Evolutionary conservation across 2,113 vertebrate genomes (phyloP), one percentile per base, ranked within the genome.

Genomic region (Galbula dea): DNA sequence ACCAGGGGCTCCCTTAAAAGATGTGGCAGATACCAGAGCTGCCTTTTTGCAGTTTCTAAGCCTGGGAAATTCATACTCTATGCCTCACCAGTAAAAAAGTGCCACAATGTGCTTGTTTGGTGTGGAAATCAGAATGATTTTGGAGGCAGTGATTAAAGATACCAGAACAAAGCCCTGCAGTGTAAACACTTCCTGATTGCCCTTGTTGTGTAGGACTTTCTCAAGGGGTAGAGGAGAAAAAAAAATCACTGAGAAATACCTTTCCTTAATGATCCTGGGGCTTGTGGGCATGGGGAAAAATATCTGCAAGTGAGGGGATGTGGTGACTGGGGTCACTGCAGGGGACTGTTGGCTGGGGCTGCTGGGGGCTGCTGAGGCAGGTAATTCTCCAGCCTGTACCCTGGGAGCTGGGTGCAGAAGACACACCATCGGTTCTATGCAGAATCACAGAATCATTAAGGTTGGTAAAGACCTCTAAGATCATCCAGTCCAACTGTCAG

Each of bases 351-450:
- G 29, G 6, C 24, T 71, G 55, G 32, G 36, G 5, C 36, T 85
- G 20, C 36, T 69, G 39, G 12, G 24, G 52, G 49, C 7, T 45
- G 52, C 22, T 4, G 46, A 24, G 20, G 19, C 21, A 54, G 21
- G 7, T 39, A 30, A 61, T 27, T 36, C 46, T 87, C 66, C 9
- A 2, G 49, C 43, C 71, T 4, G 2, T 15, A 48, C 37, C 15
- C 0, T 41, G 48, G 58, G 48, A 62, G 27, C 29, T 63, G 46
- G 11, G 34, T 49, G n/a, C 41, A 87, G 51, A 36, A 37, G 52
- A 84, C 6, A 0, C 32, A 41, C 9, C 1, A 0, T 17, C 1
- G 2, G 17, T 39, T n/a, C n/a, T n/a, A n/a, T n/a, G n/a, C n/a
- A n/a, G n/a, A n/a, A n/a, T n/a, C n/a, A n/a, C n/a, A n/a, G n/a